Evolutionary conservation across 2,888 invertebrate species (phyloP).

Genomic region (Drosophila tanythrix): DNA sequence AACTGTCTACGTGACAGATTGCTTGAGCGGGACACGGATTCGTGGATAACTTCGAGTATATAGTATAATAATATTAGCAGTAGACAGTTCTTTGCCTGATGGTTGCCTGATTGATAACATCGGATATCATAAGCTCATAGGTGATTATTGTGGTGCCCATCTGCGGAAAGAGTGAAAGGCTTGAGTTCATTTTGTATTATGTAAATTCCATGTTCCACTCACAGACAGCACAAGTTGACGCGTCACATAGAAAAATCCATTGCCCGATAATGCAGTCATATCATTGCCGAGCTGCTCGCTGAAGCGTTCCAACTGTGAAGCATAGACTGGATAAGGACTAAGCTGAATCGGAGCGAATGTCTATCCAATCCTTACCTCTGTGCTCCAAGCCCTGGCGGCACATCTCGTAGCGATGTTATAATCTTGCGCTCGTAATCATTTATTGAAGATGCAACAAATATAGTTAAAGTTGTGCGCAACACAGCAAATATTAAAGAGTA

Average conservation of each 20-base stretch:
- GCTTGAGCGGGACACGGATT: not conserved
- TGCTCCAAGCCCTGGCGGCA: constrained; percentile 84
- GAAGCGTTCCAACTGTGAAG: constrained; percentile 76
- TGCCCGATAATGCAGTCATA: constrained; percentile 80
- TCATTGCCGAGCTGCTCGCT: constrained; percentile 81
- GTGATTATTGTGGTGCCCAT: constrained; percentile 88
- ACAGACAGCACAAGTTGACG: constrained; percentile 82
- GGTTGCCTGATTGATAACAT: constrained; percentile 79
- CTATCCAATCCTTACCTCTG: constrained; percentile 82
- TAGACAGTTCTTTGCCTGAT: constrained; percentile 75
- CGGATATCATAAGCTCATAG: constrained; percentile 88
- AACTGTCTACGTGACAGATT: not conserved
- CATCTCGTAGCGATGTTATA: constrained; percentile 84
- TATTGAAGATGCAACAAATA: constrained; percentile 86
- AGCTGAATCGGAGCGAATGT: not conserved
- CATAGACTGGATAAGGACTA: not conserved
- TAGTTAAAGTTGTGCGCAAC: constrained; percentile 85
- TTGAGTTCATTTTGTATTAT: too few relatives aligned
- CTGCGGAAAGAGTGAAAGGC: constrained; percentile 68
- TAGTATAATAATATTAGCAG: constrained; percentile 47
- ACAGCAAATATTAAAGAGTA: constrained; percentile 86
- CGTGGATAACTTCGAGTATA: not conserved
- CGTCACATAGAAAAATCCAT: constrained; percentile 82
- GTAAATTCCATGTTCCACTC: constrained; percentile 8
- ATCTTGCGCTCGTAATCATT: constrained; percentile 86